Conservation (phyloP, 2,888 invertebrate species). For the Aporophyla nigra region DNA sequence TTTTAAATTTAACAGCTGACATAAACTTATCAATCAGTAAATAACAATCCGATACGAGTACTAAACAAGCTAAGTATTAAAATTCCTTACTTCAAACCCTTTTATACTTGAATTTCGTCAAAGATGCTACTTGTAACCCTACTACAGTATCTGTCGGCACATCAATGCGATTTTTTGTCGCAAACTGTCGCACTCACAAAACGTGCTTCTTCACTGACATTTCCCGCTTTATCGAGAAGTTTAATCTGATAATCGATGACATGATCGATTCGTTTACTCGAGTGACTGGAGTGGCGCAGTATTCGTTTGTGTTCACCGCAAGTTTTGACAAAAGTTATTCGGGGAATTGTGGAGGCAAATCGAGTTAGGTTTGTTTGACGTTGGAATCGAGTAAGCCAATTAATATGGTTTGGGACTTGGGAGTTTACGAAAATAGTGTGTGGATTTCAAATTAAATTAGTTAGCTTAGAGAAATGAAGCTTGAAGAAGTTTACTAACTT, state of each 20-base stretch:
- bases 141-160: constrained; percentile 5
- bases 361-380: constrained; percentile 54
- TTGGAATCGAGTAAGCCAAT: constrained; percentile 30
- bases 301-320: constrained; percentile 64
- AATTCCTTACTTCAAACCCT: neutral
- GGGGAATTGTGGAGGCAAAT: constrained; percentile 44
- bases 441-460: constrained; percentile 13
- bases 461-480: neutral
- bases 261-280: constrained; percentile 70
- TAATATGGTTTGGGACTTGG: constrained; percentile 37
- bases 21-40: too few species aligned
- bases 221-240: constrained; percentile 52
- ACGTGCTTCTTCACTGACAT: constrained; percentile 56
- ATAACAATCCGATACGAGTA: too few species aligned
- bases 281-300: constrained; percentile 50
- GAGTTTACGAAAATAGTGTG: constrained; percentile 23
- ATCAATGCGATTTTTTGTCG: constrained; percentile 59
- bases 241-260: constrained; percentile 71
- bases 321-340: constrained; percentile 49
- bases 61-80: too few species aligned
- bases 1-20: too few species aligned
- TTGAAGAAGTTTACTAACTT: neutral
- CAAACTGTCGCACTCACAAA: constrained; percentile 28
- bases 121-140: neutral
- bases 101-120: constrained; percentile 11